These are phyloP conservation scores for Pheosia tremula DNA, from an alignment of 2,888 invertebrate species.

Conservation along the genomic window DNA sequence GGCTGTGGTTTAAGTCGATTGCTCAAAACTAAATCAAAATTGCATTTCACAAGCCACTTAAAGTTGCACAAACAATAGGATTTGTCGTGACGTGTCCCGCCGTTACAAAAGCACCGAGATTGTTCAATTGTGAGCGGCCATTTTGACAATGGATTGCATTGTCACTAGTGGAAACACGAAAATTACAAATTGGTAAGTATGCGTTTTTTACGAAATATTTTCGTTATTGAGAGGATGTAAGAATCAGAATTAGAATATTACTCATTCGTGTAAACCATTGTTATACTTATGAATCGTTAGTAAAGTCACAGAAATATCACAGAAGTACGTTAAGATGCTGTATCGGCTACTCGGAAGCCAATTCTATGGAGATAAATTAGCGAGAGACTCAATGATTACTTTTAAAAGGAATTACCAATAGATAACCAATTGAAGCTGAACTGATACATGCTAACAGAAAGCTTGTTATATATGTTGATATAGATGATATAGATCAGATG, in stretches of 20 bases:
- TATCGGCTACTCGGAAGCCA: too few species aligned
- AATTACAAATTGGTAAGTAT: conserved; percentile 27
- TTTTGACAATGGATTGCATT: conserved; percentile 54
- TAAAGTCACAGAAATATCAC: too few species aligned
- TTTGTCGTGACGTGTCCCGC: conserved; percentile 29
- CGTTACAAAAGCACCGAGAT: conserved; percentile 17
- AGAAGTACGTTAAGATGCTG: too few species aligned
- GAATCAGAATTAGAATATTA: too few species aligned
- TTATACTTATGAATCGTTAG: not conserved
- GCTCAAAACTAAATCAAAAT: conserved; percentile 20
- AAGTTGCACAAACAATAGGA: conserved; percentile 25
- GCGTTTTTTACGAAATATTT: conserved; percentile 28
- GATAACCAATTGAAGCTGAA: too few species aligned
- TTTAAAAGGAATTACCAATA: too few species aligned
- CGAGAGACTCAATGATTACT: too few species aligned
- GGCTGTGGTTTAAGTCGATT: conserved; percentile 3
- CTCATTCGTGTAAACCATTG: too few species aligned
- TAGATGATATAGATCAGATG: too few species aligned
- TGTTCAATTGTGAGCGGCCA: conserved; percentile 41
- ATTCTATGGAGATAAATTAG: too few species aligned
- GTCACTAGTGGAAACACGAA: conserved; percentile 17
- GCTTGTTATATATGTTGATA: too few species aligned
- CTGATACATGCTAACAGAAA: too few species aligned
- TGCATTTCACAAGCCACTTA: conserved; percentile 15
- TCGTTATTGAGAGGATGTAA: conserved; percentile 4